Evolutionary conservation across 2,797 vertebrate species (phyloP).

Genomic region (Chrysolophus pictus): DNA sequence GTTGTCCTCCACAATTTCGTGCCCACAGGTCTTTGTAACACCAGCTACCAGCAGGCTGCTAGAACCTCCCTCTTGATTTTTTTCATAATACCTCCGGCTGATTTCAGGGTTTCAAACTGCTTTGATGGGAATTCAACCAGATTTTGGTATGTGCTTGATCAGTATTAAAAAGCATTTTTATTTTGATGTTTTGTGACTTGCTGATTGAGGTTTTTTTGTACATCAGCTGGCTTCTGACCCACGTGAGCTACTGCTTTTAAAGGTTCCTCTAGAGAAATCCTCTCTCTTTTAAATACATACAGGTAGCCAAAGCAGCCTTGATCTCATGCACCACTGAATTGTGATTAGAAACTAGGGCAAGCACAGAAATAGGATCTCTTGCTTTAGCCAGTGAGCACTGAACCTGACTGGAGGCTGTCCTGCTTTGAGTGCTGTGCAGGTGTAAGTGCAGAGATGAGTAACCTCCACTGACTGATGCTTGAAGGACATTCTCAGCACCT

Average conservation of each 20-base stretch:
- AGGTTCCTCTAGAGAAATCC: constrained; percentile 1
- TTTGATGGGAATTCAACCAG: not conserved
- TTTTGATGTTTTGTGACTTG: not conserved
- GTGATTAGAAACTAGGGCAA: constrained; percentile 13
- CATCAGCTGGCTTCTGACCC: not conserved
- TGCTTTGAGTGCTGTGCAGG: constrained; percentile 18
- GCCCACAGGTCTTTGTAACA: not conserved
- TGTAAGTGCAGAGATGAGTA: not conserved
- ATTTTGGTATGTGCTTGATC: not conserved
- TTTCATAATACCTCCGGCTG: too few species aligned
- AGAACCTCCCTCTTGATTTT: not conserved
- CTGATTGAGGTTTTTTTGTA: not conserved
- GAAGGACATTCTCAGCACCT: not conserved
- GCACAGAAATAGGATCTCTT: not conserved
- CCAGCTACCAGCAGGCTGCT: not conserved
- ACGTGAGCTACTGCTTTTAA: not conserved
- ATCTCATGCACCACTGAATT: constrained; percentile 17
- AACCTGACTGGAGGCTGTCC: not conserved
- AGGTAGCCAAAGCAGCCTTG: constrained; percentile 17
- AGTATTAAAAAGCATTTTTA: not conserved
- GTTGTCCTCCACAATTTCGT: not conserved
- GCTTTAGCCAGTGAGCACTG: not conserved
- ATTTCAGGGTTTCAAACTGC: not conserved
- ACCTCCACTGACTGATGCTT: not conserved
- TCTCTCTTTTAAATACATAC: not conserved